Evolutionary conservation across 2,797 vertebrate species (phyloP).

Genomic region (Thalassophryne amazonica): DNA sequence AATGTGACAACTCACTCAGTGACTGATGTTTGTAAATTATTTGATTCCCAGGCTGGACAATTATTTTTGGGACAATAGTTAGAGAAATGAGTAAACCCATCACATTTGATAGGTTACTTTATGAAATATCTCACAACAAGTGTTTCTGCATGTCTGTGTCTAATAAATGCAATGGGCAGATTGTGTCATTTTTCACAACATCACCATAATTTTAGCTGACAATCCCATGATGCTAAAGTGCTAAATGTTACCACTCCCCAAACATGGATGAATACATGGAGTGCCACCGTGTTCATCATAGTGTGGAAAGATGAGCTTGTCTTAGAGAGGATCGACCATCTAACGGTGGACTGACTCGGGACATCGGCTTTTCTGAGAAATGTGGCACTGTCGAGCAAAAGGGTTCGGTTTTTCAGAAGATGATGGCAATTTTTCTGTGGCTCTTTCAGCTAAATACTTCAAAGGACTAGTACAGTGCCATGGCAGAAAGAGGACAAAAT

Average conservation of each 20-base stretch:
- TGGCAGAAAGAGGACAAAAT: constrained; percentile 77
- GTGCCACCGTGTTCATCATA: constrained; percentile 32
- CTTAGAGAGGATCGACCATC: constrained; percentile 36
- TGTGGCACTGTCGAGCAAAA: constrained; percentile 16
- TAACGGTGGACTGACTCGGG: constrained; percentile 27
- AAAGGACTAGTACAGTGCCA: constrained; percentile 57
- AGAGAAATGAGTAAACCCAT: too few relatives aligned
- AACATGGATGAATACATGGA: constrained; percentile 25
- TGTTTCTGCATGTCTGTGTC: constrained; percentile 6
- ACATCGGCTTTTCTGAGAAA: constrained; percentile 24
- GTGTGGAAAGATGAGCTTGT: constrained; percentile 39
- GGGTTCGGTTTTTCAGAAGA: constrained; percentile 43
- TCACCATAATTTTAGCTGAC: constrained; percentile 15
- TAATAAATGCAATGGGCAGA: not conserved
- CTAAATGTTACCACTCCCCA: constrained; percentile 5
- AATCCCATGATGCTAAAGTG: constrained; percentile 7
- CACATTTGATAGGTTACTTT: too few relatives aligned
- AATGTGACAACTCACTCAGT: too few relatives aligned
- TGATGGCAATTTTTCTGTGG: constrained; percentile 48
- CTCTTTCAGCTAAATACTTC: constrained; percentile 56
- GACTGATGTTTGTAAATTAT: too few relatives aligned
- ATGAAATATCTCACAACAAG: too few relatives aligned
- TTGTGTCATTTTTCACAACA: not conserved
- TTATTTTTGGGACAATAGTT: too few relatives aligned
- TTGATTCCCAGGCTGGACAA: too few relatives aligned